Percentiles rank a stretch among this genome's conserved stretches.
These are phyloP conservation scores for Cydia amplana DNA, from an alignment of 1,140 invertebrate genomes.

Conservation along the genomic window DNA sequence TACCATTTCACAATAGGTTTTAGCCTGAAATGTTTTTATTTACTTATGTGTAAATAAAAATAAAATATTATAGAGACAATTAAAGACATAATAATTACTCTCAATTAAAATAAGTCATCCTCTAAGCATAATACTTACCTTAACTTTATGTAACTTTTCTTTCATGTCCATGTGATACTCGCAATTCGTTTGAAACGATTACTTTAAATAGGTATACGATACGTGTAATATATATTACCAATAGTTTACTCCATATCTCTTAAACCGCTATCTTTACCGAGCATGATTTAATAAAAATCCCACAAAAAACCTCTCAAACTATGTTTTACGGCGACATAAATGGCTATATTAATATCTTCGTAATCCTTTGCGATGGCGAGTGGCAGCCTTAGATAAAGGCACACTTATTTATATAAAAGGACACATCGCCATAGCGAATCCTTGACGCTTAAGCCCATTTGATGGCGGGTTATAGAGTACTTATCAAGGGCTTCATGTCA, in stretches of 20 bases:
- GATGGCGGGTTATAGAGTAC: not conserved
- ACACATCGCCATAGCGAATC: too few species aligned
- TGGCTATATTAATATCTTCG: not conserved
- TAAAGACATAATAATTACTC: too few species aligned
- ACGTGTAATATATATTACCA: too few species aligned
- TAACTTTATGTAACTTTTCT: too few species aligned
- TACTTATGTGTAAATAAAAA: not conserved
- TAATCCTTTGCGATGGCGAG: slow-evolving; percentile 13
- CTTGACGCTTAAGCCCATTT: not conserved
- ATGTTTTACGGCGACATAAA: slow-evolving; percentile 3
- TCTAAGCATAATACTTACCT: too few species aligned
- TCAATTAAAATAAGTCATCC: too few species aligned
- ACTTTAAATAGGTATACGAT: not conserved
- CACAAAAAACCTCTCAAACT: not conserved
- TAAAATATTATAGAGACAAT: not conserved
- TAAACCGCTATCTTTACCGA: not conserved
- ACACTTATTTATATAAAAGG: not conserved
- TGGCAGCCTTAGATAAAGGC: not conserved
- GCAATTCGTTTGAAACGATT: not conserved
- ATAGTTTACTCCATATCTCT: not conserved
- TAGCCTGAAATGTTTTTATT: not conserved
- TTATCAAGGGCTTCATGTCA: slow-evolving; percentile 9
- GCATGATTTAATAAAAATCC: not conserved
- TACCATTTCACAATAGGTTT: not conserved
- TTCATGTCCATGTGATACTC: too few species aligned